Percentiles rank a stretch among this genome's conserved stretches.
These are phyloP conservation scores for Campoplex capitator DNA, from an alignment of 2,888 invertebrate genomes.

Conservation along the genomic window DNA sequence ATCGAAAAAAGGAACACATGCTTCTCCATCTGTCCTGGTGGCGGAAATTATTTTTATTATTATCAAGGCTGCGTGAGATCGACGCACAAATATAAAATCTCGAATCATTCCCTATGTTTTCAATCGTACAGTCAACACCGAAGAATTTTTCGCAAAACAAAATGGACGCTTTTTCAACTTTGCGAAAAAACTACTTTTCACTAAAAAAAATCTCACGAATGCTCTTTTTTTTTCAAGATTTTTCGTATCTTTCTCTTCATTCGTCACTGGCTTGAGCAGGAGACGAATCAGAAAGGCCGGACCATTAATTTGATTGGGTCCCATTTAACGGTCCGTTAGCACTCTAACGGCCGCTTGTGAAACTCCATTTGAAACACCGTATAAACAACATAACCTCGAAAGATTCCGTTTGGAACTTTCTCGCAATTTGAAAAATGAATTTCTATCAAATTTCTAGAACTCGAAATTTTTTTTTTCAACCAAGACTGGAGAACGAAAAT, in stretches of 20 bases:
- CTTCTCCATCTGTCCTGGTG: conserved; percentile 34
- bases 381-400: conserved; percentile 30
- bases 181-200: background rate
- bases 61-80: background rate
- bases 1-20: conserved; percentile 31
- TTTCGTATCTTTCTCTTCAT: background rate
- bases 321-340: conserved; percentile 22
- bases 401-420: background rate
- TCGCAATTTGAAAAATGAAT: background rate
- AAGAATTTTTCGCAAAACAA: background rate
- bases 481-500: background rate
- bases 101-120: background rate
- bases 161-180: background rate
- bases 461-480: background rate
- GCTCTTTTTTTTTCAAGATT: background rate
- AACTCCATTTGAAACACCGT: conserved; percentile 9
- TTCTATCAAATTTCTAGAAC: background rate
- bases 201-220: background rate
- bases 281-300: conserved; percentile 16
- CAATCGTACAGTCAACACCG: background rate
- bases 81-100: background rate
- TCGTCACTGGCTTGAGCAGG: background rate
- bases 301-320: conserved; percentile 17
- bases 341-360: conserved; percentile 14
- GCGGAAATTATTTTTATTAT: conserved; percentile 14